A percentile compares a stretch with the other conserved stretches of the same genome.
These are phyloP conservation scores for Scalopus aquaticus DNA, from an alignment of 2,113 vertebrate genomes.

Conservation along the genomic window DNA sequence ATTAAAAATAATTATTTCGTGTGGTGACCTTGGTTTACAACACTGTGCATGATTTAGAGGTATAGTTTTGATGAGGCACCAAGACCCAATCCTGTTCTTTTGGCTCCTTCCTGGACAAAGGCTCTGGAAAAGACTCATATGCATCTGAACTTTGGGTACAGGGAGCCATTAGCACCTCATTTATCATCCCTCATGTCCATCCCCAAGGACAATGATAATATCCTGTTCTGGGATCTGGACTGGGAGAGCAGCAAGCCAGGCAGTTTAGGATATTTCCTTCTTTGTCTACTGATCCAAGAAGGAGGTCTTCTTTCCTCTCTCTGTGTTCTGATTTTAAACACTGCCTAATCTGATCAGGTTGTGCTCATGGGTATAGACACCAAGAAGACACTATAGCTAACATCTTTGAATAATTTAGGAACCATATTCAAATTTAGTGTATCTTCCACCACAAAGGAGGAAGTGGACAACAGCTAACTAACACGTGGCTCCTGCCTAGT, in stretches of 20 bases:
- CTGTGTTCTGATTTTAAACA: conserved; percentile 12
- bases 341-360: not conserved
- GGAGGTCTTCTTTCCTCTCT: not conserved
- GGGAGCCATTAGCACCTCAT: conserved; percentile 69
- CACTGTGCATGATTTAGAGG: too few species aligned
- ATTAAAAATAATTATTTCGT: too few species aligned
- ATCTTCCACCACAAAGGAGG: not conserved
- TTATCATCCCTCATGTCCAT: conserved; percentile 61
- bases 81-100: not conserved
- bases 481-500: not conserved
- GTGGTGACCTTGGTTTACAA: too few species aligned
- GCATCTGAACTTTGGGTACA: conserved; percentile 36
- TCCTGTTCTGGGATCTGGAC: conserved; percentile 41
- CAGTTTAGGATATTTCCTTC: not conserved
- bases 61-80: not conserved
- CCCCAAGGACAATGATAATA: conserved; percentile 42
- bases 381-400: not conserved
- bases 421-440: not conserved
- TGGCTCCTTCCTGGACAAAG: conserved; percentile 18
- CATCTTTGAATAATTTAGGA: conserved; percentile 9
- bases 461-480: not conserved
- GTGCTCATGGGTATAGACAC: not conserved
- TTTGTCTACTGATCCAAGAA: not conserved
- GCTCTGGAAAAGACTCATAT: conserved; percentile 42
- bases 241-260: not conserved